Percentiles rank a stretch among this genome's conserved stretches.
These are phyloP conservation scores for Lamellibrachia luymesi DNA, from an alignment of 1,140 invertebrate species.

Conservation along the genomic window DNA sequence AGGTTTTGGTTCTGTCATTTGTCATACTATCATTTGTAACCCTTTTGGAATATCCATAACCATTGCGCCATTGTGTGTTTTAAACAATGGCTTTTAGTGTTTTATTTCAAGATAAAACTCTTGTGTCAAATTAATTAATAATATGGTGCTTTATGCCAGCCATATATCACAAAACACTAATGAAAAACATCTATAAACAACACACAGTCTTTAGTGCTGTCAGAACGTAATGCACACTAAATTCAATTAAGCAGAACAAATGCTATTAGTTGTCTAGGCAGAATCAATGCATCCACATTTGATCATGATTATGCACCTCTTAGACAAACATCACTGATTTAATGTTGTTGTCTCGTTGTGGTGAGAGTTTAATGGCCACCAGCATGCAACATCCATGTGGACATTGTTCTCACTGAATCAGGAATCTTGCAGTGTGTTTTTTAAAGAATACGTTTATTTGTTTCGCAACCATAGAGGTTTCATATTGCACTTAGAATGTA, in stretches of 20 bases:
- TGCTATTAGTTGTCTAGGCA: background rate
- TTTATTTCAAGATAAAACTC: background rate
- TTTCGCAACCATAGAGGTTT: no score
- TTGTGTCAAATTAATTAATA: background rate
- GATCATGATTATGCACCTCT: background rate
- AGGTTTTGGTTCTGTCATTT: no score
- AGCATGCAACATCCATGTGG: background rate
- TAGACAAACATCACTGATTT: background rate
- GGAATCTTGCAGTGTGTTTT: background rate
- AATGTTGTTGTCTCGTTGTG: background rate
- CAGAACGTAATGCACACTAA: background rate
- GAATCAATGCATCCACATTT: background rate
- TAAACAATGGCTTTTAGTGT: background rate
- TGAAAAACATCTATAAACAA: background rate
- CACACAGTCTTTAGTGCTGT: background rate
- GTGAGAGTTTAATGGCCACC: background rate
- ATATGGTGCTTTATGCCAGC: background rate
- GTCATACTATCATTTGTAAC: background rate
- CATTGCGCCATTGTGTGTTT: background rate
- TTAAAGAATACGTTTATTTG: no score
- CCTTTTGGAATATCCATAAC: background rate
- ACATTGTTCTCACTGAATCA: background rate
- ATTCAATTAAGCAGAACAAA: background rate
- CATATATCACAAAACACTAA: background rate
- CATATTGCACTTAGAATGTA: no score